These are phyloP conservation scores for Aptenodytes forsteri DNA, from an alignment of 2,113 vertebrate genomes.

Conservation along the genomic window DNA sequence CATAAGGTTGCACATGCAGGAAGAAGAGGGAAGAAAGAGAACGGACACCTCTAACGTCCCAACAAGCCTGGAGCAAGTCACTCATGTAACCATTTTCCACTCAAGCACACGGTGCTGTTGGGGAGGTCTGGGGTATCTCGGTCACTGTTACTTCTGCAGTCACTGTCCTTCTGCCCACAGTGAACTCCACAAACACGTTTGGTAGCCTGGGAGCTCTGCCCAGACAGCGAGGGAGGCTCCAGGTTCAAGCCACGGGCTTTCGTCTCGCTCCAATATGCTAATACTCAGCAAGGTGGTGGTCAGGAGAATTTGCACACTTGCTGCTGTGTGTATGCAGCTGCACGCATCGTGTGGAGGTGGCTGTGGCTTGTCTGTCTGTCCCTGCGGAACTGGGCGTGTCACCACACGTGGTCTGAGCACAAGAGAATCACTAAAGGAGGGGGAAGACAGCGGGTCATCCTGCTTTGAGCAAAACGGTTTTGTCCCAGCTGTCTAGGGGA, in stretches of 20 bases:
- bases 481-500: background rate
- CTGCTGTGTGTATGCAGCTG: background rate
- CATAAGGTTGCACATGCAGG: accelerated
- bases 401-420: background rate
- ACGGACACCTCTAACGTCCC: accelerated
- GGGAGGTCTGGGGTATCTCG: background rate
- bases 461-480: background rate
- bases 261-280: background rate
- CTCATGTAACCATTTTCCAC: background rate
- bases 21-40: background rate
- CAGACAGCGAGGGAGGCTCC: background rate
- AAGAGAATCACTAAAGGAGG: background rate
- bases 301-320: background rate
- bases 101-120: background rate
- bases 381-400: accelerated
- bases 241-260: background rate
- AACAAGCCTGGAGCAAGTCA: background rate
- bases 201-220: background rate
- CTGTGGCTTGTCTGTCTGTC: background rate
- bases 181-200: background rate
- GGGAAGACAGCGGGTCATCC: background rate
- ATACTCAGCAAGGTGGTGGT: background rate
- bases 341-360: accelerated
- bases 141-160: background rate
- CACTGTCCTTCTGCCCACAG: background rate